phyloP scores from a whole-genome alignment of 37 sponge, comb jelly and placozoan genomes.

The Beroe ovata region DNA sequence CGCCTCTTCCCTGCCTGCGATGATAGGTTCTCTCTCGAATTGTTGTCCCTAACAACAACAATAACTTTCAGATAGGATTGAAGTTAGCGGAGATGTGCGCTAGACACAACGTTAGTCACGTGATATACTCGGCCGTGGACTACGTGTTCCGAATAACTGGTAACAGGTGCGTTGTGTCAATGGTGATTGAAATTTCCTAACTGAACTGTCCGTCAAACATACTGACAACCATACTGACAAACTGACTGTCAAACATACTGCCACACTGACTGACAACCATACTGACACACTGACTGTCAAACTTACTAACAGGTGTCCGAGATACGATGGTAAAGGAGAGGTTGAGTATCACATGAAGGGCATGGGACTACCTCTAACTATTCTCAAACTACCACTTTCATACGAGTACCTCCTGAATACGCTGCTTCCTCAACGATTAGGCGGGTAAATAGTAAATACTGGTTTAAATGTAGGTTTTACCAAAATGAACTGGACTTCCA shows the following conservation, averaged over 20 bases:
- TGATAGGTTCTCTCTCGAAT: not conserved
- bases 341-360: conserved; percentile 48
- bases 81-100: conserved; percentile 41
- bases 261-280: too few relatives aligned
- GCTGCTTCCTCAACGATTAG: not conserved
- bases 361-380: conserved; percentile 28
- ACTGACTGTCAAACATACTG: too few relatives aligned
- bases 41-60: not conserved
- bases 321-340: conserved; percentile 58
- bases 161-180: not conserved
- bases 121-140: conserved; percentile 46
- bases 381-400: conserved; percentile 46
- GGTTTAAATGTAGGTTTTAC: too few relatives aligned
- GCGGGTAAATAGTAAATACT: conserved; percentile 26
- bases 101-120: not conserved
- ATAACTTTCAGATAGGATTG: not conserved
- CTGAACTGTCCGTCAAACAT: too few relatives aligned
- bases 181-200: too few relatives aligned
- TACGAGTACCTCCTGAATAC: conserved; percentile 41
- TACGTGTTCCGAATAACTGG: conserved; percentile 40
- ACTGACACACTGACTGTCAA: too few relatives aligned
- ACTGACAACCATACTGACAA: too few relatives aligned
- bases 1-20: not conserved
- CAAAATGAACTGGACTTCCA: too few relatives aligned
- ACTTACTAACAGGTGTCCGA: conserved; percentile 59